A percentile compares a stretch with the other conserved stretches of the same genome.
These are phyloP conservation scores for Potorous gilbertii DNA, from an alignment of 2,797 vertebrate species.

Conservation along the genomic window DNA sequence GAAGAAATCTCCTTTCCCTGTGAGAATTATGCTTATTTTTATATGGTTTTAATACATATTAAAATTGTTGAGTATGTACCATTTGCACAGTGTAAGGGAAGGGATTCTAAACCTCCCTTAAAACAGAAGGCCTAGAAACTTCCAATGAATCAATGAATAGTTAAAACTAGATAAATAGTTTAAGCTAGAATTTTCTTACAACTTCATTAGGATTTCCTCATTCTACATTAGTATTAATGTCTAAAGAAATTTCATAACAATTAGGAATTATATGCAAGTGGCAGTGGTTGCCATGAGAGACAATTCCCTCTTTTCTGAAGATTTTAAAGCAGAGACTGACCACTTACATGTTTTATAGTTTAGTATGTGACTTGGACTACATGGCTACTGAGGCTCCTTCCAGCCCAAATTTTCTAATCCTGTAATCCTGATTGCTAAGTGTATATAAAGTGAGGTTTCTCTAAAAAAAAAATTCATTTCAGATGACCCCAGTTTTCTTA, in stretches of 20 bases:
- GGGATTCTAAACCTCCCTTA: not conserved
- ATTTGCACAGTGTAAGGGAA: not conserved
- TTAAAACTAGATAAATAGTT: not conserved
- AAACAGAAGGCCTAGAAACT: not conserved
- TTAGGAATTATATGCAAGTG: not conserved
- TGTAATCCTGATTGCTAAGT: not conserved
- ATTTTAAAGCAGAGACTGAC: not conserved
- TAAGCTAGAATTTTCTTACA: not conserved
- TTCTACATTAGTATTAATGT: not conserved
- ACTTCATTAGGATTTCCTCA: not conserved
- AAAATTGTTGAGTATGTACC: not conserved
- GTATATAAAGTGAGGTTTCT: not conserved
- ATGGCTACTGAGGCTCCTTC: not conserved
- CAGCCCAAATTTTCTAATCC: not conserved
- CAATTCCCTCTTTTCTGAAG: not conserved
- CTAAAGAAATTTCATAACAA: not conserved
- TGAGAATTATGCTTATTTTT: not conserved
- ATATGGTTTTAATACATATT: not conserved
- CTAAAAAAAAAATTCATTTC: not conserved
- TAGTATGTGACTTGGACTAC: not conserved
- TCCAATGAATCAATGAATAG: not conserved
- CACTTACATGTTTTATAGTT: not conserved
- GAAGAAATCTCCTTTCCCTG: not conserved
- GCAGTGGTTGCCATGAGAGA: not conserved
- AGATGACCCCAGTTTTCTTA: not conserved